Evolutionary conservation across 2,888 invertebrate species (phyloP), one percentile per base, ranked within the genome.

Genomic region (Sussaba pulchella): DNA sequence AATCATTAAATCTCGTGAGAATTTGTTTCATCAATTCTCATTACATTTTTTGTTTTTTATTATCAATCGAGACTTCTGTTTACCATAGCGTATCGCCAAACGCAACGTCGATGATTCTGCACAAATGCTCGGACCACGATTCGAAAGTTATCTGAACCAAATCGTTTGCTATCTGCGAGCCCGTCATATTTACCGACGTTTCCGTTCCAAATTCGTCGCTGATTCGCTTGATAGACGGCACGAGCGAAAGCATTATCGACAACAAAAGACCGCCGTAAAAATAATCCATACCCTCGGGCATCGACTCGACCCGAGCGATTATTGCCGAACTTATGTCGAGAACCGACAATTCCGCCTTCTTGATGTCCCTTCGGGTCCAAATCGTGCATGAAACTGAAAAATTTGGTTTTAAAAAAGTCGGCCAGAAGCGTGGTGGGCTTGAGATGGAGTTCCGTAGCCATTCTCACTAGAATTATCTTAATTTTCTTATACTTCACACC

Each of bases 271-370:
- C 96, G 71, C 95, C 94, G 88, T 96, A 95, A 85, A 97, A 95
- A 89, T 97, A 97, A 92, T 97, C 97, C 88, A 95, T 95, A 85
- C 95, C 95, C 89, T 97, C 96, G 0, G 96, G 95, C 93, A 96
- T 95, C 19, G 95, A 94, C 87, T 98, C 98, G 2, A 98, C 98
- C 85, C 97, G 96, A 84, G 97, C 96, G 84, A 99, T 98, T 88
- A 99, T 98, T 83, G 96, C 96, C 87, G 98, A 98, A 90, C 98
- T 98, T 87, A 99, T 98, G 92, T 99, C 99, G 78, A 99, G 94
- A 2, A 98, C 98, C 0, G 98, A 98, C 84, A 99, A 94, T 92
- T 99, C 98, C 0, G 98, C 97, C 91, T 99, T 98, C 89, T 98
- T 97, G 24, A 97, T 96, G 82, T 98, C 98, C 6, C 96, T 95